These are phyloP conservation scores for Caenorhabditis sp. DNA, from an alignment of 2,888 invertebrate species.

Conservation along the genomic window DNA sequence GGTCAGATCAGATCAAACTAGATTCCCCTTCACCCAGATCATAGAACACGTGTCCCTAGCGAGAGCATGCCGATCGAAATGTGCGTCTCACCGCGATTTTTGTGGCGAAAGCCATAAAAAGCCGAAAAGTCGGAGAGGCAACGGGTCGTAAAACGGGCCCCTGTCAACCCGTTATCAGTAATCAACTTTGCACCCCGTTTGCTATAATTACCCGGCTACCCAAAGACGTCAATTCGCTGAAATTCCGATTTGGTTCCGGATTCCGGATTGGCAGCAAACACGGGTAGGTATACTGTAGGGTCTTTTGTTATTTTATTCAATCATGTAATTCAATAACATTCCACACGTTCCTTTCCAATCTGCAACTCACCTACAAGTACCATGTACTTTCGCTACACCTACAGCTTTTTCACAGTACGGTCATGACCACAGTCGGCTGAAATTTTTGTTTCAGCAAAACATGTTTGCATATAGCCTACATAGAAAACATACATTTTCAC, in stretches of 20 bases:
- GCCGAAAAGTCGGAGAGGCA: conserved; percentile 9
- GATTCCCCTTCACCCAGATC: conserved; percentile 13
- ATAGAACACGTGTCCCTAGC: conserved; percentile 30
- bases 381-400: not conserved
- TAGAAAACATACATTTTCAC: not conserved
- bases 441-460: not conserved
- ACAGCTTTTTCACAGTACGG: too few relatives aligned
- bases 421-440: too few relatives aligned
- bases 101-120: conserved; percentile 33
- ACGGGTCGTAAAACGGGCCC: conserved; percentile 36
- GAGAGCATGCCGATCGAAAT: conserved; percentile 55
- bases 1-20: conserved; percentile 26
- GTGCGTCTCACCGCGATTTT: conserved; percentile 23
- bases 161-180: conserved; percentile 16
- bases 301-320: not conserved
- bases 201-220: conserved; percentile 15
- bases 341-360: conserved; percentile 17
- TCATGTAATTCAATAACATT: conserved; percentile 37
- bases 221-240: conserved; percentile 55
- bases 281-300: not conserved
- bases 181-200: conserved; percentile 57
- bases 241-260: conserved; percentile 23
- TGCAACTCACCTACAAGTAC: conserved; percentile 9
- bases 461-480: not conserved
- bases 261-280: not conserved